Evolutionary conservation across 2,888 invertebrate genomes (phyloP).

Genomic region (Scaptomyza tumidula): DNA sequence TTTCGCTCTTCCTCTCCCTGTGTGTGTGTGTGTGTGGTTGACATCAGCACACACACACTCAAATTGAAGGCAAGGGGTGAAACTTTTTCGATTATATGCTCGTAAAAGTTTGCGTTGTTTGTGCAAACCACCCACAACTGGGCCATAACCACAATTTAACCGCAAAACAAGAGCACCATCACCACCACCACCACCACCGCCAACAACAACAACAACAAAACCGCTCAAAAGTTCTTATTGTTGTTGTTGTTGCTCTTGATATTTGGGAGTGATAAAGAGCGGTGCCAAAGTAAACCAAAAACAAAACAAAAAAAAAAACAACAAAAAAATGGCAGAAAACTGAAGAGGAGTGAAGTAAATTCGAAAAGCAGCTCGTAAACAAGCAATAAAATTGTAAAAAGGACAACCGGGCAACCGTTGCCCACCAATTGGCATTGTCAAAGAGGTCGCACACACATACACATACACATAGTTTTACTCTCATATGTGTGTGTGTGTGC

Average conservation of each 20-base stretch:
- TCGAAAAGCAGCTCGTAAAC: slow-evolving; percentile 77
- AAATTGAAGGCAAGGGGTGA: slow-evolving; percentile 36
- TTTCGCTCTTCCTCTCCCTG: background rate
- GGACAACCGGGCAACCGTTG: slow-evolving; percentile 58
- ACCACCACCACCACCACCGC: slow-evolving; percentile 31
- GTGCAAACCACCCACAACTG: slow-evolving; percentile 49
- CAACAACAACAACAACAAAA: slow-evolving; percentile 30
- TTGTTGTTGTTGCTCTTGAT: slow-evolving; percentile 24
- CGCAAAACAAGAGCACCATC: slow-evolving; percentile 57
- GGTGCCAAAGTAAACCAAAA: slow-evolving; percentile 48
- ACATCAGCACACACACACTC: background rate
- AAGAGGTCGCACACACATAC: slow-evolving; percentile 35
- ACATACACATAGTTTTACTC: slow-evolving; percentile 1
- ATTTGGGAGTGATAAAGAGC: slow-evolving; percentile 54
- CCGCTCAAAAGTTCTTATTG: slow-evolving; percentile 32
- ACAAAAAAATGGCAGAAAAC: background rate
- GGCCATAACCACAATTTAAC: slow-evolving; percentile 68
- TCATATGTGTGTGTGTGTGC: slow-evolving; percentile 14
- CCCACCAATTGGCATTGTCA: slow-evolving; percentile 76
- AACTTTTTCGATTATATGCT: slow-evolving; percentile 81
- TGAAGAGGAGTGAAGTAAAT: slow-evolving; percentile 48
- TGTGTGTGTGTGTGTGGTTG: background rate
- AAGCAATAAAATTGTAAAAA: slow-evolving; percentile 80
- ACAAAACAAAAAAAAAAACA: background rate
- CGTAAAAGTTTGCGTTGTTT: slow-evolving; percentile 78